A percentile compares a stretch with the other conserved stretches of the same genome.
Evolutionary conservation across 2,113 vertebrate genomes (phyloP).

Genomic region (Leucopternis melanops): DNA sequence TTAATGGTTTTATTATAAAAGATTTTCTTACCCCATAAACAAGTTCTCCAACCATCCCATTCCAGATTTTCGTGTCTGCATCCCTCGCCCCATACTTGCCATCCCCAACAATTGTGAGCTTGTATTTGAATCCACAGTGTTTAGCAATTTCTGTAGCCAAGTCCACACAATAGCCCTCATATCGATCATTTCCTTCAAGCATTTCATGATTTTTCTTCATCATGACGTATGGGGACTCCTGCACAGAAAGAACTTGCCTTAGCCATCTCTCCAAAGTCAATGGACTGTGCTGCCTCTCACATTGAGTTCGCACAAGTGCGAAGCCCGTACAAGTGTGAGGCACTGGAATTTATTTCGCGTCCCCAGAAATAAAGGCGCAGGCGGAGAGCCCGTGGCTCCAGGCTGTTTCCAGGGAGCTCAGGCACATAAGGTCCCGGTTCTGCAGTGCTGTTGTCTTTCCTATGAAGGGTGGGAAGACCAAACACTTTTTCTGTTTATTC

Average conservation of each 20-base stretch:
- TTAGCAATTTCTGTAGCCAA: slow-evolving; percentile 97
- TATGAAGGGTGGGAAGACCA: background rate
- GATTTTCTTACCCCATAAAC: slow-evolving; percentile 92
- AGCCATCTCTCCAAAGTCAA: background rate
- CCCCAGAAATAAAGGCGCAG: background rate
- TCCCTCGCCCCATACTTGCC: slow-evolving; percentile 98
- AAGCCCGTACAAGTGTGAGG: background rate
- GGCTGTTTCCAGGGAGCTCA: background rate
- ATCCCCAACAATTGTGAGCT: slow-evolving; percentile 93
- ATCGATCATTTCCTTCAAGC: slow-evolving; percentile 94
- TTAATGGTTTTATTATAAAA: background rate
- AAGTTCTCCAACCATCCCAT: slow-evolving; percentile 98
- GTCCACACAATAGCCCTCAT: slow-evolving; percentile 98
- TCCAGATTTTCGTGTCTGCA: slow-evolving; percentile 99
- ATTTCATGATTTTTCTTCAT: slow-evolving; percentile 97
- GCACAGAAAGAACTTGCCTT: slow-evolving; percentile 46
- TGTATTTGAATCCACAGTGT: slow-evolving; percentile 98
- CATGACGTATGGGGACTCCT: slow-evolving; percentile 99
- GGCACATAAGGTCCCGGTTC: background rate
- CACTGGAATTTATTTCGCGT: background rate
- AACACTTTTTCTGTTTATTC: background rate
- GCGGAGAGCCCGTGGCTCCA: background rate
- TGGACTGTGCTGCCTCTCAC: background rate
- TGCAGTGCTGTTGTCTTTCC: background rate
- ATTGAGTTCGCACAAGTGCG: background rate